Evolutionary conservation across 2,113 vertebrate genomes (phyloP).

Genomic region (Rhadina sibilatrix): DNA sequence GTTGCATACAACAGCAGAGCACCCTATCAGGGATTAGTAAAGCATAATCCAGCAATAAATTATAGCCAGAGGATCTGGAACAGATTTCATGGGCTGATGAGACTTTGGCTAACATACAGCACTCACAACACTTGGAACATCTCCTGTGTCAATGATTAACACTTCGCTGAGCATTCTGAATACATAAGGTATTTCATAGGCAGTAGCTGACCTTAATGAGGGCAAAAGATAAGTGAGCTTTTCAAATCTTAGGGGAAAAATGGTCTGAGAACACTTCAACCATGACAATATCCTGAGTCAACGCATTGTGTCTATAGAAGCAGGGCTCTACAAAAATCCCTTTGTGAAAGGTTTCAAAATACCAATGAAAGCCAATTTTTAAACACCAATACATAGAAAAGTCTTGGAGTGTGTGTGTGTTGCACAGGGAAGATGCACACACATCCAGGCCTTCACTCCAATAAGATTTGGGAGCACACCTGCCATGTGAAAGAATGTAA

Average conservation of each 20-base stretch:
- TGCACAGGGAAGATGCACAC: background rate
- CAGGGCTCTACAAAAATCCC: background rate
- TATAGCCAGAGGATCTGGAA: constrained; percentile 3
- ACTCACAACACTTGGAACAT: constrained; percentile 19
- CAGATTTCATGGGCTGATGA: constrained; percentile 36
- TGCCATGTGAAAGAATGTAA: background rate
- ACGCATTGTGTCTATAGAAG: background rate
- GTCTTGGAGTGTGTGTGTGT: background rate
- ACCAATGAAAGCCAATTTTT: background rate
- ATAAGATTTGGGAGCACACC: background rate
- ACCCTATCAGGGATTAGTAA: background rate
- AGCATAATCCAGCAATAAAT: constrained; percentile 23
- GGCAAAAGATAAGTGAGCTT: constrained; percentile 25
- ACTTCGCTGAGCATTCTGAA: constrained; percentile 42
- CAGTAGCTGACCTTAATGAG: constrained; percentile 16
- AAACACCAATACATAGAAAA: background rate
- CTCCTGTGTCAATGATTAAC: constrained; percentile 53
- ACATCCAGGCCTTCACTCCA: background rate
- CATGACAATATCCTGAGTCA: background rate
- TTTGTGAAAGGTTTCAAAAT: background rate
- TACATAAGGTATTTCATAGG: constrained; percentile 1
- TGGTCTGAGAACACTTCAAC: background rate
- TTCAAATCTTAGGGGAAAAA: background rate
- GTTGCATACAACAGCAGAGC: background rate
- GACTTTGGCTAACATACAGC: constrained; percentile 10